A percentile compares a stretch with the other conserved stretches of the same genome.
phyloP scores from a whole-genome alignment of 2,797 vertebrate species.

The Oreortyx pictus region DNA sequence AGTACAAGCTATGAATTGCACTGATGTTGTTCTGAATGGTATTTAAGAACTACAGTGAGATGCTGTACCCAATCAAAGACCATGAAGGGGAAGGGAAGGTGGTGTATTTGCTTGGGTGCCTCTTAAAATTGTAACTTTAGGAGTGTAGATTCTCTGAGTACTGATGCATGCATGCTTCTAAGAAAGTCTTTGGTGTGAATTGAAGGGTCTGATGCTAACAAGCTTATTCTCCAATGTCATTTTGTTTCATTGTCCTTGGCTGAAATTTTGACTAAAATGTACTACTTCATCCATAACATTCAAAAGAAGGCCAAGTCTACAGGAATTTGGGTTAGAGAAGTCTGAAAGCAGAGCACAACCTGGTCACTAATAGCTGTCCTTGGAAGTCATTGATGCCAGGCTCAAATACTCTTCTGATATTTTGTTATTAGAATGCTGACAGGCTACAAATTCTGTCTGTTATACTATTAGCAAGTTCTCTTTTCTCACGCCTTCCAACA shows the following conservation, averaged over 20 bases:
- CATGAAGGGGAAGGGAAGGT: slow-evolving; percentile 54
- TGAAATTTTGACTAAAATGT: neutral
- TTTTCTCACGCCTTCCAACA: neutral
- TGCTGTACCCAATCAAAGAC: neutral
- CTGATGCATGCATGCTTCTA: neutral
- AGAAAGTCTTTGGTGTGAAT: neutral
- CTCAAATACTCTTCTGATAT: neutral
- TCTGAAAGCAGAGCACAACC: neutral
- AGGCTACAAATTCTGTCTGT: neutral
- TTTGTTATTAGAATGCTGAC: neutral
- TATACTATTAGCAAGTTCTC: neutral
- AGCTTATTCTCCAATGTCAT: neutral
- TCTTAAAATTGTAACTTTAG: slow-evolving; percentile 28
- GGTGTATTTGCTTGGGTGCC: neutral
- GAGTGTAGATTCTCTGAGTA: neutral
- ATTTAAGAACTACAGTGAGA: neutral
- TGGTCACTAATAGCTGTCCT: neutral
- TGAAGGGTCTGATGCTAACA: neutral
- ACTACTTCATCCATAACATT: accelerated
- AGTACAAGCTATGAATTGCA: slow-evolving; percentile 18
- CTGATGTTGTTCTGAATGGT: neutral
- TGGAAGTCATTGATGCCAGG: neutral
- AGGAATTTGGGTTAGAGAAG: neutral
- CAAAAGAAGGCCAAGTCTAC: neutral
- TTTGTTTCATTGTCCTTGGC: slow-evolving; percentile 4